Percentiles rank a stretch among this genome's conserved stretches.
phyloP scores from a whole-genome alignment of 2,888 invertebrate species.

The Euspilapteryx auroguttella region DNA sequence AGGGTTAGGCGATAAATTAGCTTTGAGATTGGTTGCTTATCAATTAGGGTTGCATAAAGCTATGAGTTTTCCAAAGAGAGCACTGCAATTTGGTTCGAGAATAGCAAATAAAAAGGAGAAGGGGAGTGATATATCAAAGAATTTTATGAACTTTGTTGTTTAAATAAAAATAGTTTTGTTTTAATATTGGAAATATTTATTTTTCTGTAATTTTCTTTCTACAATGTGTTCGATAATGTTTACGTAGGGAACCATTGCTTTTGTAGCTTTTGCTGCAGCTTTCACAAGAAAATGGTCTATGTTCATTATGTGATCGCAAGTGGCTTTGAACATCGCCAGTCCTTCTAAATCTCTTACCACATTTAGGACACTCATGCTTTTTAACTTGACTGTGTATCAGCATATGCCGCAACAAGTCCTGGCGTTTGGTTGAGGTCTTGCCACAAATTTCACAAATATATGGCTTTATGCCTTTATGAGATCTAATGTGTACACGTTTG shows the following conservation, averaged over 20 bases:
- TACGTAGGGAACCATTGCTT: constrained; percentile 16
- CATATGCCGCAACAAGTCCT: constrained; percentile 17
- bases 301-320: constrained; percentile 17
- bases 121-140: constrained; percentile 72
- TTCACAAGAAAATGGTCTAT: constrained; percentile 14
- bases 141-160: constrained; percentile 15
- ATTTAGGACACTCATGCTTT: constrained; percentile 15
- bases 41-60: constrained; percentile 66
- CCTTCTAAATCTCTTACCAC: constrained; percentile 16
- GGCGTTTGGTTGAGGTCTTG: constrained; percentile 16
- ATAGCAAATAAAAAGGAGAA: constrained; percentile 92
- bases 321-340: constrained; percentile 16
- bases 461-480: constrained; percentile 48
- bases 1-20: constrained; percentile 92
- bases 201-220: constrained; percentile 7
- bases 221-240: constrained; percentile 14
- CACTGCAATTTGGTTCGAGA: constrained; percentile 95
- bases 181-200: too few species aligned
- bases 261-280: constrained; percentile 16
- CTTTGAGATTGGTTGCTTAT: constrained; percentile 75
- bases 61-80: constrained; percentile 81
- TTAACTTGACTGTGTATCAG: constrained; percentile 18
- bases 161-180: constrained; percentile 1
- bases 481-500: constrained; percentile 45
- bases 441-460: constrained; percentile 50